A percentile compares a stretch with the other conserved stretches of the same genome.
Evolutionary conservation across 1,140 invertebrate species (phyloP).

Genomic region (Proales similis): DNA sequence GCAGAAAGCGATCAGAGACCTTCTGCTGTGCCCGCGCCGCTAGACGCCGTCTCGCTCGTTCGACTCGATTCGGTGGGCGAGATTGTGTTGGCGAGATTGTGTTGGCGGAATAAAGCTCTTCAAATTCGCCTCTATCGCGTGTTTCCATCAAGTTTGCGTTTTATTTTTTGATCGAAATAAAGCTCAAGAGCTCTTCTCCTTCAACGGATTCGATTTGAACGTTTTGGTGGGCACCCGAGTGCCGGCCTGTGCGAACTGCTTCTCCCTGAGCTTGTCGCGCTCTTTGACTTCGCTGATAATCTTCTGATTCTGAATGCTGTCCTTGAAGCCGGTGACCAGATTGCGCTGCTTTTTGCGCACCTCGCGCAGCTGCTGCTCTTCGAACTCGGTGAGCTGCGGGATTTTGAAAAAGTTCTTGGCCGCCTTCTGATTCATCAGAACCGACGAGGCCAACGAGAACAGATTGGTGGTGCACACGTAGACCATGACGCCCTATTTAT

Average conservation of each 20-base stretch:
- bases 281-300: constrained; percentile 68
- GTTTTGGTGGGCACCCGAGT: constrained; percentile 20
- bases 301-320: constrained; percentile 65
- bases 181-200: too few relatives aligned
- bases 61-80: too few relatives aligned
- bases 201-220: constrained; percentile 29
- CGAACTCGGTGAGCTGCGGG: constrained; percentile 59
- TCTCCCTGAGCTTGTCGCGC: constrained; percentile 65
- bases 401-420: constrained; percentile 73
- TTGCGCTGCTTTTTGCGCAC: constrained; percentile 60
- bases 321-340: constrained; percentile 23
- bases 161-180: too few relatives aligned
- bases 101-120: too few relatives aligned
- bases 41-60: too few relatives aligned
- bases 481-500: constrained; percentile 12
- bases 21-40: too few relatives aligned
- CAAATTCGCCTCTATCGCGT: too few relatives aligned
- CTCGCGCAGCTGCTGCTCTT: constrained; percentile 57
- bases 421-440: constrained; percentile 65
- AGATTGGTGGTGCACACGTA: constrained; percentile 57
- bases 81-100: too few relatives aligned
- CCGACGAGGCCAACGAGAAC: constrained; percentile 75
- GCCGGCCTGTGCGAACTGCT: constrained; percentile 72
- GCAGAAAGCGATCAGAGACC: too few relatives aligned
- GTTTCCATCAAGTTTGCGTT: too few relatives aligned